A percentile compares a stretch with the other conserved stretches of the same genome.
Conservation (phyloP, 1,140 invertebrate genomes). For the Lepidostoma basale region DNA sequence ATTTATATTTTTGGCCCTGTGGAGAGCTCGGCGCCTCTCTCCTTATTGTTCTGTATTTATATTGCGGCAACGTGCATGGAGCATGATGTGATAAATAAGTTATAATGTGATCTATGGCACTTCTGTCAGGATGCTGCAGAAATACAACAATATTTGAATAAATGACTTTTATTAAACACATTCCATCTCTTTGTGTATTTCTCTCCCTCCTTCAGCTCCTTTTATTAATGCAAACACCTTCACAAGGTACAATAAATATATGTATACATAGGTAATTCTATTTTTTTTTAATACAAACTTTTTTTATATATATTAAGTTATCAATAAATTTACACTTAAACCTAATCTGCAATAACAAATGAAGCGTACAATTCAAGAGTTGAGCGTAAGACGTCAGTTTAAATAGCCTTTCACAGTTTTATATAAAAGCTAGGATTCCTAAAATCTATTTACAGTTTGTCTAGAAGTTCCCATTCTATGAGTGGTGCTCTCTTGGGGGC, state of each 20-base stretch:
- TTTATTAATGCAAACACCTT: constrained; percentile 8
- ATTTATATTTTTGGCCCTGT: background rate
- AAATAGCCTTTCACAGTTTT: constrained; percentile 5
- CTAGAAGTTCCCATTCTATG: constrained; percentile 43
- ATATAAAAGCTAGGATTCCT: constrained; percentile 23
- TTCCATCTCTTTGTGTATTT: background rate
- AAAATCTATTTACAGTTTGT: constrained; percentile 18
- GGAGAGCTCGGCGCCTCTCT: background rate
- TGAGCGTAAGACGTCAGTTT: constrained; percentile 7
- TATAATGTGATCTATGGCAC: constrained; percentile 44
- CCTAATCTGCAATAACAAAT: constrained; percentile 22
- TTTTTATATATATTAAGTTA: constrained; percentile 10
- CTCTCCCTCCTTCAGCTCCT: background rate
- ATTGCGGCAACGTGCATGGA: constrained; percentile 39
- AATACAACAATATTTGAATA: constrained; percentile 37
- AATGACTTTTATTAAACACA: constrained; percentile 16
- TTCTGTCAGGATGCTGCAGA: constrained; percentile 35
- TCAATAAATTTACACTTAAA: constrained; percentile 18
- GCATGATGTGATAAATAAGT: constrained; percentile 44
- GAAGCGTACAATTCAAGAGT: constrained; percentile 21
- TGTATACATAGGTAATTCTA: background rate
- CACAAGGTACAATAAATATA: constrained; percentile 16
- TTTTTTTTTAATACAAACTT: constrained; percentile 9
- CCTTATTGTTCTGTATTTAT: constrained; percentile 12
- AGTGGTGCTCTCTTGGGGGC: constrained; percentile 64